Evolutionary conservation across 2,888 invertebrate species (phyloP).

Genomic region (Anthophora plumipes): DNA sequence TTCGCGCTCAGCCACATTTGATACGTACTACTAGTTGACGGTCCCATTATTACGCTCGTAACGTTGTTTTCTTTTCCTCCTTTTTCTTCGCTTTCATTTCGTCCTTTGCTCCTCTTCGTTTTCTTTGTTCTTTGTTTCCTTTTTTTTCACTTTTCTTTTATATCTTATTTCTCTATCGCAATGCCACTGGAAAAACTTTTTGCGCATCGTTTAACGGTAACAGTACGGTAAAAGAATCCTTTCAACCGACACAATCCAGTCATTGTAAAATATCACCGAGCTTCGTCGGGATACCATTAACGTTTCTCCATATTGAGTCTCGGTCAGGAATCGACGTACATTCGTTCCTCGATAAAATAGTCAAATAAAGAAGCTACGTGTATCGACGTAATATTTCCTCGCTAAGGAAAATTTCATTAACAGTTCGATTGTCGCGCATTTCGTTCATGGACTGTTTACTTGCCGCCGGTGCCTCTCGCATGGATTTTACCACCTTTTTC

Average conservation of each 20-base stretch:
- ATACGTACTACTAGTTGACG: conserved; percentile 41
- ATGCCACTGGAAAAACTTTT: not conserved
- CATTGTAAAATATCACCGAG: not conserved
- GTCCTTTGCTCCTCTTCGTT: not conserved
- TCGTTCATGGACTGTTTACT: too few species aligned
- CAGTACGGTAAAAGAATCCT: conserved; percentile 5
- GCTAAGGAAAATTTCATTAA: too few species aligned
- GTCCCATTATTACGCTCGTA: conserved; percentile 41
- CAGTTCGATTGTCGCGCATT: too few species aligned
- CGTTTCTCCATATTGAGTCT: not conserved
- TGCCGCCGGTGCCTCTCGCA: too few species aligned
- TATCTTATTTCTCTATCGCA: not conserved
- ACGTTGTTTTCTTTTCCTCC: not conserved
- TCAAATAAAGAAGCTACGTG: not conserved
- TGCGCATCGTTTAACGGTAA: conserved; percentile 11
- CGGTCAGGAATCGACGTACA: conserved; percentile 25
- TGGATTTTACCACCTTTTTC: too few species aligned
- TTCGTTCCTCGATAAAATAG: too few species aligned
- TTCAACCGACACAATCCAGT: not conserved
- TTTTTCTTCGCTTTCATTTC: not conserved
- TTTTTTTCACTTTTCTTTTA: not conserved
- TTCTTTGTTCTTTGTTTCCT: not conserved
- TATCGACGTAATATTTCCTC: conserved; percentile 29
- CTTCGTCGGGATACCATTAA: conserved; percentile 19
- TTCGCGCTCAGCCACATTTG: conserved; percentile 35